These are phyloP conservation scores for Sweltsa coloradensis DNA, from an alignment of 1,140 invertebrate genomes.

Conservation along the genomic window DNA sequence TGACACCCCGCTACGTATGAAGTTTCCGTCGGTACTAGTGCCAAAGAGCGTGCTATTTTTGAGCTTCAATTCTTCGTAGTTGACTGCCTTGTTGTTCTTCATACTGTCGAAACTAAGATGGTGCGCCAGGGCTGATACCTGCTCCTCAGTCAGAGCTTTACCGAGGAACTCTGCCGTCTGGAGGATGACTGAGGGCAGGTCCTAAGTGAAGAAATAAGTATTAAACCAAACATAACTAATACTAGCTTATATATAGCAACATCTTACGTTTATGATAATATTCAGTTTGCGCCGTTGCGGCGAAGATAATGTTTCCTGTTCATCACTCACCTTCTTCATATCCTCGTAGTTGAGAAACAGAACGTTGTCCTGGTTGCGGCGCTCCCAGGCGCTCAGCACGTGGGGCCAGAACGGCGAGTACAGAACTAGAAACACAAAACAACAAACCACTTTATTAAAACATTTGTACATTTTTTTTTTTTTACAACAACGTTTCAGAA, in stretches of 20 bases:
- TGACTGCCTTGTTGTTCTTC: conserved; percentile 6
- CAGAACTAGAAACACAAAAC: conserved; percentile 13
- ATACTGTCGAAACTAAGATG: conserved; percentile 12
- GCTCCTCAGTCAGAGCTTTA: conserved; percentile 5
- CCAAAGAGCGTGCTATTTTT: too few relatives aligned
- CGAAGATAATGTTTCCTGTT: not conserved
- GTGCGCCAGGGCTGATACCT: not conserved
- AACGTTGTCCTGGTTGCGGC: conserved; percentile 26
- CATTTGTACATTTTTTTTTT: too few relatives aligned
- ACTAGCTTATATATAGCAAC: not conserved
- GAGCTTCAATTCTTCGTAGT: conserved; percentile 7
- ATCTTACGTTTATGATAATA: not conserved
- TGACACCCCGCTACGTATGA: too few relatives aligned
- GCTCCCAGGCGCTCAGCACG: conserved; percentile 22
- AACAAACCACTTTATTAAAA: too few relatives aligned
- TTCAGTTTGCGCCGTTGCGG: not conserved
- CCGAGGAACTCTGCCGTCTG: conserved; percentile 10
- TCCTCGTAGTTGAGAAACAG: conserved; percentile 32
- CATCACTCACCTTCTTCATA: conserved; percentile 18
- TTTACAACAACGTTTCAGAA: too few relatives aligned
- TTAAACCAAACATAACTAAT: not conserved
- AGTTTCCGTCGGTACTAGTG: too few relatives aligned
- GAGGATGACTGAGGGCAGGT: conserved; percentile 9
- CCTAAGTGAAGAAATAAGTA: conserved; percentile 6
- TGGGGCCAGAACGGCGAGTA: conserved; percentile 14